Percentiles rank a stretch among this genome's conserved stretches.
Conservation (phyloP, 2,113 vertebrate species). For the Desmodus rotundus region DNA sequence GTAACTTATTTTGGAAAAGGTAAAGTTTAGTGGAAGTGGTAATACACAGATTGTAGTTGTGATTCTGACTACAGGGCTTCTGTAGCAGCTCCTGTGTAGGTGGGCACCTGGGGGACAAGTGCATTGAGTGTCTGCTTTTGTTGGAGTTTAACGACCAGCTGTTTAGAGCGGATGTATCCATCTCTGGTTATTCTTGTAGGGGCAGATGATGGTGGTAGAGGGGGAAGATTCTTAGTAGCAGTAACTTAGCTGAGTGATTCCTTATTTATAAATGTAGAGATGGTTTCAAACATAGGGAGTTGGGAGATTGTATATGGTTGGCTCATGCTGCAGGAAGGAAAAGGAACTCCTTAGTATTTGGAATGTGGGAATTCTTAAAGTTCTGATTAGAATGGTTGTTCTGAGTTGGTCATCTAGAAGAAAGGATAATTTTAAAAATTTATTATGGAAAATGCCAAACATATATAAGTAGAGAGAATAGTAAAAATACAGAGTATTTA, state of each 20-base stretch:
- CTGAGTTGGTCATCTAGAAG: not conserved
- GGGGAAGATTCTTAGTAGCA: not conserved
- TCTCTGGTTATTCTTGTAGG: not conserved
- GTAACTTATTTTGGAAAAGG: not conserved
- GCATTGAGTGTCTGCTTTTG: not conserved
- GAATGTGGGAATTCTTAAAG: not conserved
- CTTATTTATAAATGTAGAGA: not conserved
- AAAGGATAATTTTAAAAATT: not conserved
- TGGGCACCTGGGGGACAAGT: not conserved
- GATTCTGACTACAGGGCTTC: not conserved
- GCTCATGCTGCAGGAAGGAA: not conserved
- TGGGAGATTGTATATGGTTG: not conserved
- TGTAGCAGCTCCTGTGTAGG: not conserved
- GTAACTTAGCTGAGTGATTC: not conserved
- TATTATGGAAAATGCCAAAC: not conserved
- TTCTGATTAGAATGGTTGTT: not conserved
- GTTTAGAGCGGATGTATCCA: not conserved
- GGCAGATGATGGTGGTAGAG: not conserved
- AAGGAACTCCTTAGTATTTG: not conserved
- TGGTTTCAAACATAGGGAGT: not conserved
- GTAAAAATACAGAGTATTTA: not conserved
- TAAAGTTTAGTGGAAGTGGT: not conserved
- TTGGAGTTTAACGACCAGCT: not conserved
- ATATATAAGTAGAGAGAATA: not conserved
- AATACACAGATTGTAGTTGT: not conserved